Evolutionary conservation across 2,888 invertebrate species (phyloP), one percentile per base, ranked within the genome.

Genomic region (Drosophila paucipuncta): DNA sequence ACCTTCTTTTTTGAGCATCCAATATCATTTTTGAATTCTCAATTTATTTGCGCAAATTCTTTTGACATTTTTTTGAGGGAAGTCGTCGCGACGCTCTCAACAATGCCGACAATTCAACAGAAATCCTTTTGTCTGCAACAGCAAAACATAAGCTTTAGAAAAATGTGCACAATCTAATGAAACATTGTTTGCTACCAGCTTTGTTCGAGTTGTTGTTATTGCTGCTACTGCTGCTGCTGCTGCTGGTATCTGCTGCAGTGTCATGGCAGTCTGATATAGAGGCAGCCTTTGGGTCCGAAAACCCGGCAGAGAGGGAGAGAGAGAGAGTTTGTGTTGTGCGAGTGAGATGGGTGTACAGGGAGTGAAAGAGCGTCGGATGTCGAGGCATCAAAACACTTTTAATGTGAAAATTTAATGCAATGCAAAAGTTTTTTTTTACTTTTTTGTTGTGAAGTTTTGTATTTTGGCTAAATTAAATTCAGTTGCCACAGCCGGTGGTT

Each of bases 1-100:
- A 35, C 64, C 52, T 35, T 53, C 18, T 31, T 74, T 49, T 18
- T n/a, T n/a, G 6, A 25, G 16, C 30, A 10, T 31, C 54, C 55
- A 25, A 63, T 64, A 54, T 65, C 61, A 58, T 70, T 78, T 80
- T 83, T 69, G 67, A 90, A 78, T 80, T 63, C 68, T 68, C 71
- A 62, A 80, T 58, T 73, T 85, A 90, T 90, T 83, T 83, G 54
- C 54, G 31, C 57, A 63, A 74, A 89, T 83, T 77, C 70, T 49
- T 80, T 76, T 63, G 77, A 69, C n/a, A 31, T 58, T 31, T 69
- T 35, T 61, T 65, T 76, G 76, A 72, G 72, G 83, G 79, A 57
- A 28, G 25, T 66, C 59, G 53, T 52, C 4, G 22, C 22, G 47
- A 16, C 67, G 65, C 57, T 71, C 64, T 53, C 58, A 54, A 69